Base-by-base conservation (phyloP, 1,140 invertebrate genomes). In the Pogonus chalceus region DNA sequence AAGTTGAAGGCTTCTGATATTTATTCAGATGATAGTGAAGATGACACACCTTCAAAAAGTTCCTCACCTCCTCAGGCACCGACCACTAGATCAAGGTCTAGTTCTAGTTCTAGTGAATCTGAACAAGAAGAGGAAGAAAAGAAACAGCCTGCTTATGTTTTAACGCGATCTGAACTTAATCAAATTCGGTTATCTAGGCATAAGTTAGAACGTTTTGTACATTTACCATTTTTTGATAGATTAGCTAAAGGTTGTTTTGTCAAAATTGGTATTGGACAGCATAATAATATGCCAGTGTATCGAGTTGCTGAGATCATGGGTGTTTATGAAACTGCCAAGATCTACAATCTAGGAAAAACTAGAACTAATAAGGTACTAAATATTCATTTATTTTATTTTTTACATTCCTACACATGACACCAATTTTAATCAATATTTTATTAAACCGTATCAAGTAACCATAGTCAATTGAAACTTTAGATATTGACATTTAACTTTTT, bases 211-310 rank as follows among this genome's bases (percentile, higher is more conserved):
- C 82, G 87, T 60, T 92, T 96, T 70, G 90, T 98, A 16, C 94
- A 98, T 74, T 76, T 96, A 59, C 96, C 96, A 14, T 96, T 96
- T 69, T 99, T 99, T 65, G 82, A 85, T 57, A 79, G 86, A 43
- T 87, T 93, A 2, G 91, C 91, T 1, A 80, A 80, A 56, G 95
- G 95, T 22, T 97, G 92, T 70, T 99, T 92, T 74, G 96, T 98
- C 0, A 77, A 93, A 21, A 92, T 99, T 66, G 92, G 93, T 20
- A 98, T 99, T 62, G 96, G 96, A 0, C 88, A 89, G 64, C 87
- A 95, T 69, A 72, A 72, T 52, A 85, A 90, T 63, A 79, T 83
- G 63, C 83, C 93, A 0, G 90, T 97, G 0, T 98, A 98, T 69
- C 80, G 92, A 63, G 91, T 96, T 35, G 93, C 92, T 16, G 95